Evolutionary conservation across 2,888 invertebrate genomes (phyloP).

Genomic region (Cheilosia vulpina): DNA sequence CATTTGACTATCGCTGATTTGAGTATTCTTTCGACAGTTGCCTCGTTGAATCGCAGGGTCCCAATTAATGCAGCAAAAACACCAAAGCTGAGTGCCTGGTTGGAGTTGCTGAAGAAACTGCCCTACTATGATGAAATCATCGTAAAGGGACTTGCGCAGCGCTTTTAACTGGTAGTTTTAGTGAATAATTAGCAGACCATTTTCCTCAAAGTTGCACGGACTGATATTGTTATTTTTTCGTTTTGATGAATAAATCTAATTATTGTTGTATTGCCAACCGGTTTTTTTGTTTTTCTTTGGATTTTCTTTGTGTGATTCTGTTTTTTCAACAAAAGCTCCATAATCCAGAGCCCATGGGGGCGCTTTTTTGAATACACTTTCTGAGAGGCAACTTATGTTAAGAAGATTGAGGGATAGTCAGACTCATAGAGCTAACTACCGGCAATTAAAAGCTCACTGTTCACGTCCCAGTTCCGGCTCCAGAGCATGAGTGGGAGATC

Average conservation of each 20-base stretch:
- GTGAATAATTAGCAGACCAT: too few species aligned
- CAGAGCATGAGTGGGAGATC: too few species aligned
- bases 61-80: conserved; percentile 76
- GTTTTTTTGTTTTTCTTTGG: neutral
- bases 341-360: too few species aligned
- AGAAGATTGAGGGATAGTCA: too few species aligned
- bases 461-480: too few species aligned
- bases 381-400: too few species aligned
- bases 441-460: too few species aligned
- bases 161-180: too few species aligned
- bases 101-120: conserved; percentile 76
- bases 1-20: conserved; percentile 79
- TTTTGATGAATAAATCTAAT: neutral
- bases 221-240: neutral
- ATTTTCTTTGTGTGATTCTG: neutral
- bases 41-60: conserved; percentile 68
- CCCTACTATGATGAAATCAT: conserved; percentile 77
- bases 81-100: conserved; percentile 77
- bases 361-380: too few species aligned
- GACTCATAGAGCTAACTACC: too few species aligned
- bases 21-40: conserved; percentile 73
- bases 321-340: too few species aligned
- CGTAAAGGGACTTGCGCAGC: conserved; percentile 41
- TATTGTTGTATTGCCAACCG: neutral
- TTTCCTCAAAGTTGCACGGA: too few species aligned